These are phyloP conservation scores for Neoitamus cyanurus DNA, from an alignment of 2,888 invertebrate species.

Conservation along the genomic window DNA sequence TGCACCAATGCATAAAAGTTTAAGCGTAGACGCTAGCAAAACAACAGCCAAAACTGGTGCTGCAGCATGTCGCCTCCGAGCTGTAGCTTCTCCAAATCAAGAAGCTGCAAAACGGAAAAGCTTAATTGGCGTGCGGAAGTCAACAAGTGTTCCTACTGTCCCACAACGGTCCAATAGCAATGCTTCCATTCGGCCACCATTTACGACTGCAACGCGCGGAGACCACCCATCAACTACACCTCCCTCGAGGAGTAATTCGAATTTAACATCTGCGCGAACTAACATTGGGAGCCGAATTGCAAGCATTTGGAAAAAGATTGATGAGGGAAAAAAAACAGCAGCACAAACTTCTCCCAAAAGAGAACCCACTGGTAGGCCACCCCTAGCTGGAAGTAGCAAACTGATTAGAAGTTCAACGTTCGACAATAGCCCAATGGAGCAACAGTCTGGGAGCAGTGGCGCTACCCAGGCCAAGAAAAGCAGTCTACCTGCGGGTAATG, in stretches of 20 bases:
- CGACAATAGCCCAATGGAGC: background rate
- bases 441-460: background rate
- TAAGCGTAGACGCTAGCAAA: slow-evolving; percentile 19
- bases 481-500: background rate
- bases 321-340: background rate
- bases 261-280: slow-evolving; percentile 55
- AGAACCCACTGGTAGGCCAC: background rate
- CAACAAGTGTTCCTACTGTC: slow-evolving; percentile 55
- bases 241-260: slow-evolving; percentile 65
- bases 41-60: background rate
- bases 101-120: slow-evolving; percentile 50
- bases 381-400: background rate
- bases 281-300: slow-evolving; percentile 51
- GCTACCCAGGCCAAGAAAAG: background rate
- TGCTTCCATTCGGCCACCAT: slow-evolving; percentile 59
- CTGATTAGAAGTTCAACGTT: background rate
- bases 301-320: slow-evolving; percentile 24
- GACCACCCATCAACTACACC: slow-evolving; percentile 61
- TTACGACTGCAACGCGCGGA: slow-evolving; percentile 54
- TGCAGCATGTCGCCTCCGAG: background rate
- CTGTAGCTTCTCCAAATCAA: background rate
- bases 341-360: background rate
- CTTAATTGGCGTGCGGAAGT: slow-evolving; percentile 53
- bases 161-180: slow-evolving; percentile 65
- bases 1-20: slow-evolving; percentile 62